Evolutionary conservation across 2,888 invertebrate species (phyloP).

Genomic region (Scaeva pyrastri): DNA sequence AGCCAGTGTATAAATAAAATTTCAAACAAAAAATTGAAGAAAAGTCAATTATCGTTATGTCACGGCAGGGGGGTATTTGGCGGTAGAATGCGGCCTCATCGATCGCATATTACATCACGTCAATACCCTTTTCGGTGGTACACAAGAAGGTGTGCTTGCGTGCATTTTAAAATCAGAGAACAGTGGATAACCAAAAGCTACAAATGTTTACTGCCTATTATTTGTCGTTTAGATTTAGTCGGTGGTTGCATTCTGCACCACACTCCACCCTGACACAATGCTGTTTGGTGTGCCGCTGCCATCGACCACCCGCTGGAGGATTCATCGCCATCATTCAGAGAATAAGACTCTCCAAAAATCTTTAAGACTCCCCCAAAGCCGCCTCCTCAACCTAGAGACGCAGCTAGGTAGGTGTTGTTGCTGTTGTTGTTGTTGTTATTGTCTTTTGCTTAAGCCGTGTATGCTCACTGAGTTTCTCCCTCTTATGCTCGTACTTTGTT

Average conservation of each 20-base stretch:
- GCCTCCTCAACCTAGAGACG: slow-evolving; percentile 41
- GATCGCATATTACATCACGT: slow-evolving; percentile 17
- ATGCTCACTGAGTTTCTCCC: background rate
- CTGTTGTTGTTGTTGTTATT: background rate
- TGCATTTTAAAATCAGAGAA: slow-evolving; percentile 20
- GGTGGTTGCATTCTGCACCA: background rate
- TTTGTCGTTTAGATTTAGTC: slow-evolving; percentile 58
- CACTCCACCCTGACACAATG: background rate
- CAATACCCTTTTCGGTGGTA: slow-evolving; percentile 59
- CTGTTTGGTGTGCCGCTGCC: background rate
- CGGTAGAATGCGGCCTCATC: slow-evolving; percentile 3
- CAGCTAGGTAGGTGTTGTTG: slow-evolving; percentile 32
- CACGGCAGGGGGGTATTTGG: slow-evolving; percentile 47
- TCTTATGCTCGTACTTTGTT: slow-evolving; percentile 17
- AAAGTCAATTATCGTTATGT: slow-evolving; percentile 55
- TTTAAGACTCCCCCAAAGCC: slow-evolving; percentile 13
- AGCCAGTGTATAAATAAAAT: slow-evolving; percentile 32
- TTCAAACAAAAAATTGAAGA: slow-evolving; percentile 17
- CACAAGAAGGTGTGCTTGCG: slow-evolving; percentile 59
- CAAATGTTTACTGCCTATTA: slow-evolving; percentile 47
- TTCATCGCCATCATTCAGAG: slow-evolving; percentile 36
- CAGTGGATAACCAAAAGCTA: slow-evolving; percentile 20
- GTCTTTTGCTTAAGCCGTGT: background rate
- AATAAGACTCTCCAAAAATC: slow-evolving; percentile 12
- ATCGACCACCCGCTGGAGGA: slow-evolving; percentile 42